Evolutionary conservation across 2,888 invertebrate species (phyloP).

Genomic region (Cephalotes varians): DNA sequence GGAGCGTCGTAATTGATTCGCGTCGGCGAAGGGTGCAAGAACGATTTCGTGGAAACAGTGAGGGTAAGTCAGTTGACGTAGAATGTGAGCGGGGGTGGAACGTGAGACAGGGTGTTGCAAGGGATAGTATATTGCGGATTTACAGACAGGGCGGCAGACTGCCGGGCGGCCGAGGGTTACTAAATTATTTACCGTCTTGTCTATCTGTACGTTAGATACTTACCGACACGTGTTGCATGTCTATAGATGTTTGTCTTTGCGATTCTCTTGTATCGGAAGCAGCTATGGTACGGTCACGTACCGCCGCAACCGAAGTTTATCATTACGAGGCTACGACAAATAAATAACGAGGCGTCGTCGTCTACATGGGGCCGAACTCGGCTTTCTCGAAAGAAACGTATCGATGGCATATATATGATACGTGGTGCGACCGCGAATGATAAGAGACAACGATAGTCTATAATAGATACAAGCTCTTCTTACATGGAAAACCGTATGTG

Average conservation of each 20-base stretch:
- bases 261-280: constrained; percentile 53
- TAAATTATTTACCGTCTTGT: constrained; percentile 83
- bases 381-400: constrained; percentile 37
- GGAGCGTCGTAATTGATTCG: constrained; percentile 66
- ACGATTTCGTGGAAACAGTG: constrained; percentile 40
- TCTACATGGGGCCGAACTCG: constrained; percentile 25
- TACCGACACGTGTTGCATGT: constrained; percentile 73
- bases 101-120: background rate
- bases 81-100: background rate
- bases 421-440: constrained; percentile 1
- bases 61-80: constrained; percentile 37
- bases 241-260: constrained; percentile 63
- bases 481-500: background rate
- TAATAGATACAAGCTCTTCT: background rate
- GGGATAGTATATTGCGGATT: constrained; percentile 66
- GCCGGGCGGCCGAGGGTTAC: constrained; percentile 81
- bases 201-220: constrained; percentile 76
- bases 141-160: constrained; percentile 83
- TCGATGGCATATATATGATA: constrained; percentile 11
- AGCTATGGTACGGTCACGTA: constrained; percentile 38
- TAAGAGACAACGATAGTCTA: background rate
- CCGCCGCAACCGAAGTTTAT: constrained; percentile 41
- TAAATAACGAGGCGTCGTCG: constrained; percentile 53
- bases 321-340: constrained; percentile 52
- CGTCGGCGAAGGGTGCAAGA: constrained; percentile 43